These are phyloP conservation scores for Apis dorsata DNA, from an alignment of 1,140 invertebrate genomes.

Conservation along the genomic window DNA sequence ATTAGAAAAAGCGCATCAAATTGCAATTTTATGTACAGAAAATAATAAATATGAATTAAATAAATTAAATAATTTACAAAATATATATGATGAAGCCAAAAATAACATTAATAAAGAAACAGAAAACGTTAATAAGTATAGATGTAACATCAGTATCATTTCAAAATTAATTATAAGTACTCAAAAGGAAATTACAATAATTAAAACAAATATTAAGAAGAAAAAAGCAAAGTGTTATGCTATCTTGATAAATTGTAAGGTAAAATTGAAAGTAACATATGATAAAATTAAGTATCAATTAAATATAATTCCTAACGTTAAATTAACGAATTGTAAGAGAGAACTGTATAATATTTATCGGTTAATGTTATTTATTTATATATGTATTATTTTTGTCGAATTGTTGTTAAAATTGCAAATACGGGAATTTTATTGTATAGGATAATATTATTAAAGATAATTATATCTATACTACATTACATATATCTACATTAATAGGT, in stretches of 20 bases:
- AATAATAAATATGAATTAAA: conserved; percentile 92
- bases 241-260: conserved; percentile 94
- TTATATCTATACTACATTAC: conserved; percentile 73
- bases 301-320: not conserved
- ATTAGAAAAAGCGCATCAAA: conserved; percentile 88
- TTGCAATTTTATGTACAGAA: conserved; percentile 88
- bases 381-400: too few species aligned
- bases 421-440: not conserved
- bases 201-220: conserved; percentile 92
- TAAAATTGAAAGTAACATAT: not conserved
- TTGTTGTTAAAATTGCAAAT: not conserved
- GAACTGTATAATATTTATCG: not conserved
- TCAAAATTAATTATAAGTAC: conserved; percentile 91
- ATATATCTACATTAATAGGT: conserved; percentile 84
- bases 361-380: not conserved
- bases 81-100: conserved; percentile 5
- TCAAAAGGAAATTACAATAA: conserved; percentile 90
- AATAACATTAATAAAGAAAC: not conserved
- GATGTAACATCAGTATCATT: conserved; percentile 84
- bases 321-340: too few species aligned
- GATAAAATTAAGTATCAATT: not conserved
- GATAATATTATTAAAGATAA: not conserved
- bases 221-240: conserved; percentile 92
- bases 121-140: not conserved
- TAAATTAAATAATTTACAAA: conserved; percentile 87